phyloP scores from a whole-genome alignment of 2,797 vertebrate genomes.

The Fistularia tabacaria region DNA sequence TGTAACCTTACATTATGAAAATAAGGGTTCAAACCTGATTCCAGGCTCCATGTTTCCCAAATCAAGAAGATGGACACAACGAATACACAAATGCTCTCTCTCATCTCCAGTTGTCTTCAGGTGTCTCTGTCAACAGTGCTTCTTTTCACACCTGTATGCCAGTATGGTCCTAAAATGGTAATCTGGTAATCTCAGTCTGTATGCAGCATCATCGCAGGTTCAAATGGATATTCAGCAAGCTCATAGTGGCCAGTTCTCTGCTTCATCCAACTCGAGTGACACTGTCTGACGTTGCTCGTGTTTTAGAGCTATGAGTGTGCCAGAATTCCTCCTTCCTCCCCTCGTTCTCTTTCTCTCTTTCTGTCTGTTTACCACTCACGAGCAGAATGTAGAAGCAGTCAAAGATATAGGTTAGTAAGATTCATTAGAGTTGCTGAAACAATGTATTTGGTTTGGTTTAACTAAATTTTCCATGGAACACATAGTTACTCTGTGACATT shows the following conservation, averaged over 20 bases:
- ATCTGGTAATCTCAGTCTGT: no score
- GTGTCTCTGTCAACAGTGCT: constrained; percentile 14
- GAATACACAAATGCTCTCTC: constrained; percentile 35
- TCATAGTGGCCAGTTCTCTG: no score
- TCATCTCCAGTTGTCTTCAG: constrained; percentile 20
- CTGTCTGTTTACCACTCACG: no score
- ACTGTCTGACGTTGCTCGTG: constrained; percentile 19
- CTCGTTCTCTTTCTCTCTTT: constrained; percentile 2
- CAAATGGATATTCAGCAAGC: background rate
- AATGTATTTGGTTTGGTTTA: no score
- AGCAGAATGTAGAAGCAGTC: no score
- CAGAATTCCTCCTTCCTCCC: constrained; percentile 27
- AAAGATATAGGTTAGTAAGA: no score
- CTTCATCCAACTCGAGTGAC: background rate
- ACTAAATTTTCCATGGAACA: no score
- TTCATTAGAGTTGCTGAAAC: no score
- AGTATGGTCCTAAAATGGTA: no score
- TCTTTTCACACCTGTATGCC: background rate
- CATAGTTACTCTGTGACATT: no score
- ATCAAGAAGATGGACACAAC: constrained; percentile 20
- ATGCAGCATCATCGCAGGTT: background rate
- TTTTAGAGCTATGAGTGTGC: no score
- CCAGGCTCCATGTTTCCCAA: constrained; percentile 20
- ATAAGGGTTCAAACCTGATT: constrained; percentile 54
- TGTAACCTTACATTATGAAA: background rate